These are phyloP conservation scores for Ivindomyrus marchei DNA, from an alignment of 2,113 vertebrate species.

Conservation along the genomic window DNA sequence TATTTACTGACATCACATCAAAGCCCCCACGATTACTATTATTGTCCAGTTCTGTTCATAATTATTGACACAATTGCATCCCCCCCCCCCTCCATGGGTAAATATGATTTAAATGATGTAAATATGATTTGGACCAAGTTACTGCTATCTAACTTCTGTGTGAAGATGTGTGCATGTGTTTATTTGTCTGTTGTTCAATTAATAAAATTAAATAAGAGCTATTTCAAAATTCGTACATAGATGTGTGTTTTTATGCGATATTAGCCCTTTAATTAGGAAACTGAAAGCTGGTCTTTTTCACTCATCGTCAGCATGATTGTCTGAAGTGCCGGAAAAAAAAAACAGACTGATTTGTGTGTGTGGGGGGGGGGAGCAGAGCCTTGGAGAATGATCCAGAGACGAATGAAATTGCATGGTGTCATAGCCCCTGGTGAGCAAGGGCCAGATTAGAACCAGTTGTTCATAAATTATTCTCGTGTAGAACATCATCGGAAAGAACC, in stretches of 20 bases:
- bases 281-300: not conserved
- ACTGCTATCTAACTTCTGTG: not conserved
- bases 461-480: conserved; percentile 47
- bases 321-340: not conserved
- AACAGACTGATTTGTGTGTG: not conserved
- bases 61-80: not conserved
- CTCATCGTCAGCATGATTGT: not conserved
- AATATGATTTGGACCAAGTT: not conserved
- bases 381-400: not conserved
- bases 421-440: conserved; percentile 24
- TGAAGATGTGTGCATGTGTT: not conserved
- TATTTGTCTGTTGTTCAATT: not conserved
- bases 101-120: not conserved
- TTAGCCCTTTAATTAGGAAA: conserved; percentile 36
- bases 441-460: conserved; percentile 46
- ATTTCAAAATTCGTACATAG: not conserved
- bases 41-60: not conserved
- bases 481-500: conserved; percentile 36
- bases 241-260: not conserved
- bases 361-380: not conserved
- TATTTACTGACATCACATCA: not conserved
- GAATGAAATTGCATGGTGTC: conserved; percentile 46
- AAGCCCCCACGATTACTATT: not conserved
- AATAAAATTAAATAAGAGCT: not conserved
- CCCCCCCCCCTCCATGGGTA: not conserved